Percentiles rank a stretch among this genome's conserved stretches.
phyloP scores from a whole-genome alignment of 2,888 invertebrate species.

The Allygus modestus region DNA sequence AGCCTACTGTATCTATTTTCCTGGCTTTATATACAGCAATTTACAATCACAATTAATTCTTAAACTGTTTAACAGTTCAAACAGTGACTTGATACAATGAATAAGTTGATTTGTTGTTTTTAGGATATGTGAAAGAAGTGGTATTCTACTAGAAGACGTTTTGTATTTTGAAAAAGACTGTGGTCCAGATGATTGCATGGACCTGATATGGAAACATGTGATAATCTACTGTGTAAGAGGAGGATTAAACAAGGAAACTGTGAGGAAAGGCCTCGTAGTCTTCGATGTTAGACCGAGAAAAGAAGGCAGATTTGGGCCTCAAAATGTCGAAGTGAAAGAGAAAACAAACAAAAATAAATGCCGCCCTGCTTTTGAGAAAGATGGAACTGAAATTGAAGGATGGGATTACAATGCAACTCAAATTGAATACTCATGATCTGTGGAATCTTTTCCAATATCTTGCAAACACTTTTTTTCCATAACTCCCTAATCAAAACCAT shows the following conservation, averaged over 20 bases:
- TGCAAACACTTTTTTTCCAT: no score
- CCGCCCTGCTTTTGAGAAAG: conserved; percentile 31
- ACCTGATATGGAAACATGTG: conserved; percentile 40
- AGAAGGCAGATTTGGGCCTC: neutral
- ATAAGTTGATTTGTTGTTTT: neutral
- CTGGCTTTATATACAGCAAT: no score
- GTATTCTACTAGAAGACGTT: conserved; percentile 25
- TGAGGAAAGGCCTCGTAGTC: conserved; percentile 22
- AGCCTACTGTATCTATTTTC: no score
- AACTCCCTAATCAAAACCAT: no score
- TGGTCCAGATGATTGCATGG: conserved; percentile 19
- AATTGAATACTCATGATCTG: conserved; percentile 28
- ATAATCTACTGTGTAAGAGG: conserved; percentile 33
- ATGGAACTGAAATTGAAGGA: conserved; percentile 42
- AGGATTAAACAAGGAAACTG: conserved; percentile 33
- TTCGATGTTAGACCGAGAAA: conserved; percentile 18
- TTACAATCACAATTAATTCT: no score
- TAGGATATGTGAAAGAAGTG: conserved; percentile 49
- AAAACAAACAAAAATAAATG: conserved; percentile 46
- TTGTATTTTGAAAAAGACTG: conserved; percentile 52
- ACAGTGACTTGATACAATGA: no score
- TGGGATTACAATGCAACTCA: conserved; percentile 25
- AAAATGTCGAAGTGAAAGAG: neutral
- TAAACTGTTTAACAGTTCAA: no score
- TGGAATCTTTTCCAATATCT: no score